phyloP scores from a whole-genome alignment of 2,797 vertebrate species.

The Semotilus atromaculatus region DNA sequence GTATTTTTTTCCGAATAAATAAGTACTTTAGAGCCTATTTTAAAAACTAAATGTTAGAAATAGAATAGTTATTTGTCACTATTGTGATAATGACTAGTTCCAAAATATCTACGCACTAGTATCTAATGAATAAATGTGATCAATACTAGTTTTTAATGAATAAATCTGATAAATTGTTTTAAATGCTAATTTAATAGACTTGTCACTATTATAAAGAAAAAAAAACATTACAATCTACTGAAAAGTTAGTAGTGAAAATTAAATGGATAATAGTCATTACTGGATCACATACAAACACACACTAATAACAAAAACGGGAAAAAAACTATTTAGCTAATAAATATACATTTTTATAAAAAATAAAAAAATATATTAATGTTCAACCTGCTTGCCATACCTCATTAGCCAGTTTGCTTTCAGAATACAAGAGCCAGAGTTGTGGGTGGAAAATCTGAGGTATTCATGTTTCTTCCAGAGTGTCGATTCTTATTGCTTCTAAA shows the following conservation, averaged over 20 bases:
- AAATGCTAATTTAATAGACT: background rate
- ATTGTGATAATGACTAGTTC: background rate
- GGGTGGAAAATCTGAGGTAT: constrained; percentile 16
- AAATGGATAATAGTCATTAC: background rate
- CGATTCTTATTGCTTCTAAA: constrained; percentile 1
- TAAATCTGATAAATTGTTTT: background rate
- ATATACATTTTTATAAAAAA: background rate
- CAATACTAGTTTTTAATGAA: background rate
- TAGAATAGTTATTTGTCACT: background rate
- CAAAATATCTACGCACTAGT: background rate
- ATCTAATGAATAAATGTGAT: background rate
- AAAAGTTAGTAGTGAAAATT: background rate
- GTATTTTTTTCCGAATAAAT: background rate
- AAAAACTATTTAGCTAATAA: background rate
- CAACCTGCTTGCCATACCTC: background rate
- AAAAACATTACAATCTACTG: background rate
- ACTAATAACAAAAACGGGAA: background rate
- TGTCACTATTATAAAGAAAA: background rate
- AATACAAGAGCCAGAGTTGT: background rate
- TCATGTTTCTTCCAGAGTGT: background rate
- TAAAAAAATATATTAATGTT: background rate
- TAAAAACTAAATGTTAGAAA: background rate
- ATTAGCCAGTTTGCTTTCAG: constrained; percentile 16
- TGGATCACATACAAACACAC: background rate
- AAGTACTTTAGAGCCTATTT: background rate